Conservation (phyloP, 2,888 invertebrate genomes). For the Cryptus viduatorius region DNA sequence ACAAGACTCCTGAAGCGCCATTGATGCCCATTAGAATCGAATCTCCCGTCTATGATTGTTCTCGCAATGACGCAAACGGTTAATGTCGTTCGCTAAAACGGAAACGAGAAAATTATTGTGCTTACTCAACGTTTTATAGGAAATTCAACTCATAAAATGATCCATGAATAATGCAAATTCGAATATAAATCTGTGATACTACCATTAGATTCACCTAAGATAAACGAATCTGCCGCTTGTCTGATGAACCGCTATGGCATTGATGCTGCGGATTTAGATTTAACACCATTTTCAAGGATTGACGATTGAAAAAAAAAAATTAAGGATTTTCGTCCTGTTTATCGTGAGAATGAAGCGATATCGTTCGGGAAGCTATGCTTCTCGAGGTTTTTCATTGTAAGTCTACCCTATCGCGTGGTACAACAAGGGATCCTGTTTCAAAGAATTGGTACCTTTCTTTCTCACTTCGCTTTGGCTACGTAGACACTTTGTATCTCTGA, state of each 20-base stretch:
- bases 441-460: constrained; percentile 54
- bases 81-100: not conserved
- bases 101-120: not conserved
- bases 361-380: constrained; percentile 58
- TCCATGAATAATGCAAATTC: not conserved
- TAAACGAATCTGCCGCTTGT: not conserved
- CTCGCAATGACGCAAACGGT: not conserved
- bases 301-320: constrained; percentile 2
- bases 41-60: constrained; percentile 54
- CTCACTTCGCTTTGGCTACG: constrained; percentile 57
- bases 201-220: not conserved
- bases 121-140: not conserved
- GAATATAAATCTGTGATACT: no score
- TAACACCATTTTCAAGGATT: constrained; percentile 23
- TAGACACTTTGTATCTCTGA: constrained; percentile 80
- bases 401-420: constrained; percentile 53
- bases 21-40: constrained; percentile 49
- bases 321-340: constrained; percentile 28
- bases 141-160: not conserved
- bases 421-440: constrained; percentile 51
- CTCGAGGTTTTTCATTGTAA: constrained; percentile 45
- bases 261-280: not conserved
- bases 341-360: constrained; percentile 53
- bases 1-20: constrained; percentile 11
- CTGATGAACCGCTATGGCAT: not conserved